Evolutionary conservation across 2,113 vertebrate genomes (phyloP), one percentile per base, ranked within the genome.

Genomic region (Scortum barcoo): DNA sequence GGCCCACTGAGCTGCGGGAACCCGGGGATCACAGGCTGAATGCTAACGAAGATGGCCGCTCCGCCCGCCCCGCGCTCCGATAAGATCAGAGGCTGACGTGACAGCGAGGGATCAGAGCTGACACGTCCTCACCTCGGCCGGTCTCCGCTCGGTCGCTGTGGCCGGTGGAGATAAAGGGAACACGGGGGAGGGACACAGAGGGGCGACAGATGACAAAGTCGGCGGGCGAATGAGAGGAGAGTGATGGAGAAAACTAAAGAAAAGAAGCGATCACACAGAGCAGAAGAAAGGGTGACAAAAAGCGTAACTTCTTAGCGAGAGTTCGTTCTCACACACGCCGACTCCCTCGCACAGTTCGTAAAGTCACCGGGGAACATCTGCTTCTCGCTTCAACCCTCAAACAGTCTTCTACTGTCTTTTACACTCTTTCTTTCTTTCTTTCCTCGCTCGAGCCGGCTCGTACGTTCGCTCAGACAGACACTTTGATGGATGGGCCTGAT

Each of bases 21-120:
- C 65, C 54, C 46, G 53, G 40, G 28, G 30, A 76, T 86, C 87
- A 57, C 71, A 14, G 69, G 60, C 81, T 81, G 89, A 88, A 90
- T 89, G 80, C 78, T 90, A 81, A 90, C 70, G 65, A 78, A 66
- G 61, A 60, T 12, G 76, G 46, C 68, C 33, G 61, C 60, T 4
- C 5, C 8, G 28, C 72, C 72, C 30, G 17, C 62, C 48, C 36
- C 20, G 22, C 48, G 44, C 67, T 3, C 16, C 2, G 78, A 72
- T 80, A 40, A 67, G 65, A 86, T 76, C 84, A 36, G 72, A 76
- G 28, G 30, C 28, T 7, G 57, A 75, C 24, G 63, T 86, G 89
- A 76, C 81, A 38, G 77, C 30, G 67, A 60, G 36, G 61, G 82
- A 88, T 90, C 82, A 74, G 73, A 76, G 66, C 76, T 53, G 84